Conservation (phyloP, 2,888 invertebrate genomes). For the Trachelus iudaicus region DNA sequence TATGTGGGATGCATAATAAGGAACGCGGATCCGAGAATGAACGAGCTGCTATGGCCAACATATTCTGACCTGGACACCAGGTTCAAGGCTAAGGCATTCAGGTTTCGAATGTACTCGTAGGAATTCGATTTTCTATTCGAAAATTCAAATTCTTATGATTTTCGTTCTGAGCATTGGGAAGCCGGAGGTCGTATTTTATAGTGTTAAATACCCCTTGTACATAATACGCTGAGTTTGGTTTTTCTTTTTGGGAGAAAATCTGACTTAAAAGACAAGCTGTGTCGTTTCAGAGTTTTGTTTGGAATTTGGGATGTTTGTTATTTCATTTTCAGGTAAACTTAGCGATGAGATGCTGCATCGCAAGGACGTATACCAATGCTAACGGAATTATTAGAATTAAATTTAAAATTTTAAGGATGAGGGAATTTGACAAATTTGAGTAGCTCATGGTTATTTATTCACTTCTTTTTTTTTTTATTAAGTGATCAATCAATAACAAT, state of each 20-base stretch:
- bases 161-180: not conserved
- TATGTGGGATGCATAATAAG: slow-evolving; percentile 5
- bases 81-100: not conserved
- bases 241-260: not conserved
- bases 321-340: not conserved
- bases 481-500: not conserved
- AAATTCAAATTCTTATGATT: not conserved
- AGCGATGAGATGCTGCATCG: not conserved
- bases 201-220: not conserved
- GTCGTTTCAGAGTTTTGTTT: not conserved
- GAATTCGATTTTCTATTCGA: not conserved
- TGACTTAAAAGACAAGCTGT: not conserved
- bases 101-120: not conserved
- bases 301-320: not conserved
- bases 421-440: not conserved
- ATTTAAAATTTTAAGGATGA: not conserved
- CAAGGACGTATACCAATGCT: not conserved
- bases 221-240: not conserved
- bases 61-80: not conserved
- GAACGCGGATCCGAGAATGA: not conserved
- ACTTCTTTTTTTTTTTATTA: not conserved
- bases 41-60: not conserved
- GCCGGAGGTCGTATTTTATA: not conserved
- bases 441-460: not conserved
- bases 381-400: not conserved